Evolutionary conservation across 2,113 vertebrate genomes (phyloP).

Genomic region (Ailuropoda melanoleuca): DNA sequence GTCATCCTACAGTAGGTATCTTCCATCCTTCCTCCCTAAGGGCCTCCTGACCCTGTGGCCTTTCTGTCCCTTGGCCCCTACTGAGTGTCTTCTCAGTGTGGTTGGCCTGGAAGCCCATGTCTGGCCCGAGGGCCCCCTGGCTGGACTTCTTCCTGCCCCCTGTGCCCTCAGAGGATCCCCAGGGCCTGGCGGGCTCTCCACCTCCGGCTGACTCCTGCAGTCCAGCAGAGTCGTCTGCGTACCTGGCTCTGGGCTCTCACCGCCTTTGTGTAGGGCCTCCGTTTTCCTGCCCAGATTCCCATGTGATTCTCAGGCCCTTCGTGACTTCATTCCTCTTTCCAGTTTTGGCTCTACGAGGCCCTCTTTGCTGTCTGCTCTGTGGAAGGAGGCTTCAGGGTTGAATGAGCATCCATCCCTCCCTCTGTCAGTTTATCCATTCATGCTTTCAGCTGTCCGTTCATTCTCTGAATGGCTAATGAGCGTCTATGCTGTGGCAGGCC

Average conservation of each 20-base stretch:
- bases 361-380: not conserved
- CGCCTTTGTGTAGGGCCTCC: not conserved
- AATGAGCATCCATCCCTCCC: not conserved
- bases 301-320: not conserved
- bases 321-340: not conserved
- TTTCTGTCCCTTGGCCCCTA: not conserved
- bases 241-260: not conserved
- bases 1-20: slow-evolving; percentile 93
- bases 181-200: not conserved
- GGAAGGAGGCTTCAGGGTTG: not conserved
- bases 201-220: not conserved
- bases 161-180: not conserved
- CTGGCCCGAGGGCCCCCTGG: not conserved
- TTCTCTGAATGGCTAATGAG: not conserved
- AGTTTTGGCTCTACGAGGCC: not conserved
- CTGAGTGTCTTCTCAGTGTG: not conserved
- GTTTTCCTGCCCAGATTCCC: not conserved
- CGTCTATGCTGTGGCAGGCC: not conserved
- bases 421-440: rapidly evolving
- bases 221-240: no score
- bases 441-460: not conserved
- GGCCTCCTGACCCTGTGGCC: not conserved
- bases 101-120: not conserved
- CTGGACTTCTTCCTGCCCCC: not conserved
- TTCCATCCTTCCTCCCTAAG: not conserved